Evolutionary conservation across 2,113 vertebrate species (phyloP).

Genomic region (Oreocharis arfaki): DNA sequence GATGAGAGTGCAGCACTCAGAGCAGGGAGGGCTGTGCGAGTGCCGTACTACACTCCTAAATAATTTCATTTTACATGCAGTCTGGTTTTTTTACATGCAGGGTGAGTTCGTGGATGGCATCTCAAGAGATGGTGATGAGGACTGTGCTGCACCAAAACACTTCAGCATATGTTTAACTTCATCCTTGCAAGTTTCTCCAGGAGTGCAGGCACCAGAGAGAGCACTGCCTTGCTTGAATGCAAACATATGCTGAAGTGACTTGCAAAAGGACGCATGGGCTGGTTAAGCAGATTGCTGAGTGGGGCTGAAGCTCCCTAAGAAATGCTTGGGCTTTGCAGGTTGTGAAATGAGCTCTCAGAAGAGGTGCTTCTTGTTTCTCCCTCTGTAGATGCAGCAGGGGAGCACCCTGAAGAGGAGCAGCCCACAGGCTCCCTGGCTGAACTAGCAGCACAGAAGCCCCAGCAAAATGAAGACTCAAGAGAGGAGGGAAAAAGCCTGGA

Average conservation of each 20-base stretch:
- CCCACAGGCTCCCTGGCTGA: conserved; percentile 60
- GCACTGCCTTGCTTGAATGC: background rate
- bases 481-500: conserved; percentile 53
- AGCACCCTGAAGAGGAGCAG: background rate
- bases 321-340: background rate
- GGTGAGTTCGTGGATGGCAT: background rate
- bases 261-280: background rate
- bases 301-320: background rate
- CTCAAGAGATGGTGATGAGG: background rate
- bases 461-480: conserved; percentile 31
- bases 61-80: background rate
- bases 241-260: background rate
- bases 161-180: background rate
- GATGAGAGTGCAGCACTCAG: background rate
- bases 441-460: conserved; percentile 19
- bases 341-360: conserved; percentile 12
- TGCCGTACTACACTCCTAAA: background rate
- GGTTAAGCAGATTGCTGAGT: background rate
- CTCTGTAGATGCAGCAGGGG: conserved; percentile 66
- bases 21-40: background rate
- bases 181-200: background rate
- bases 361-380: background rate
- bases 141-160: background rate
- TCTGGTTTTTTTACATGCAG: background rate
- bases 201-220: background rate